These are phyloP conservation scores for Tonatia bakeri DNA, from an alignment of 2,113 vertebrate species.

Conservation along the genomic window DNA sequence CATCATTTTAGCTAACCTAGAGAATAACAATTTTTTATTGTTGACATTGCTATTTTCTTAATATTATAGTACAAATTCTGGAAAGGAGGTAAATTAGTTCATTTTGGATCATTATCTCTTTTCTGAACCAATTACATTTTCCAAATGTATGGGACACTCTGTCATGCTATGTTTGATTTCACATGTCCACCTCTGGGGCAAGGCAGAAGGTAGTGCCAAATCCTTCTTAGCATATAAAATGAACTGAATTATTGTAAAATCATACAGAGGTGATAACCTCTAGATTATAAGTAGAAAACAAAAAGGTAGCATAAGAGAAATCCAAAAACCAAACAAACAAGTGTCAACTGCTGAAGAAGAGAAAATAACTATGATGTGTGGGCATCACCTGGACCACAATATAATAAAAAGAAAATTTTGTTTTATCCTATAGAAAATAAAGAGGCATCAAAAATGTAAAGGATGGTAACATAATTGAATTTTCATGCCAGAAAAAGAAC, in stretches of 20 bases:
- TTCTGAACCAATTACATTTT: not conserved
- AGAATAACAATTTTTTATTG: not conserved
- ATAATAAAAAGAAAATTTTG: not conserved
- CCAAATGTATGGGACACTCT: not conserved
- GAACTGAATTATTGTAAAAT: not conserved
- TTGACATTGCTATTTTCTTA: not conserved
- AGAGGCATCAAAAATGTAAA: not conserved
- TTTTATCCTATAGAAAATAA: not conserved
- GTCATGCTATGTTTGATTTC: not conserved
- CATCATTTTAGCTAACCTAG: not conserved
- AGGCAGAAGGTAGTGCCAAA: too few species aligned
- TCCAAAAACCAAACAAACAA: not conserved
- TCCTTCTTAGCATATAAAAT: not conserved
- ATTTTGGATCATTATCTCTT: not conserved
- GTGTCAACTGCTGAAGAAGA: not conserved
- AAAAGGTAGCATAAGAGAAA: not conserved
- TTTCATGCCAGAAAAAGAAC: not conserved
- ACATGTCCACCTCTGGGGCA: not conserved
- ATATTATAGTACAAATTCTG: not conserved
- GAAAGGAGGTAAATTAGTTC: not conserved
- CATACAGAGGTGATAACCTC: not conserved
- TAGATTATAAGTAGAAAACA: not conserved
- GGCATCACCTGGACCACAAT: not conserved
- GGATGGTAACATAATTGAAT: not conserved
- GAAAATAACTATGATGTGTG: not conserved